Evolutionary conservation across 2,113 vertebrate genomes (phyloP).

Genomic region (Ptilorrhoa leucosticta): DNA sequence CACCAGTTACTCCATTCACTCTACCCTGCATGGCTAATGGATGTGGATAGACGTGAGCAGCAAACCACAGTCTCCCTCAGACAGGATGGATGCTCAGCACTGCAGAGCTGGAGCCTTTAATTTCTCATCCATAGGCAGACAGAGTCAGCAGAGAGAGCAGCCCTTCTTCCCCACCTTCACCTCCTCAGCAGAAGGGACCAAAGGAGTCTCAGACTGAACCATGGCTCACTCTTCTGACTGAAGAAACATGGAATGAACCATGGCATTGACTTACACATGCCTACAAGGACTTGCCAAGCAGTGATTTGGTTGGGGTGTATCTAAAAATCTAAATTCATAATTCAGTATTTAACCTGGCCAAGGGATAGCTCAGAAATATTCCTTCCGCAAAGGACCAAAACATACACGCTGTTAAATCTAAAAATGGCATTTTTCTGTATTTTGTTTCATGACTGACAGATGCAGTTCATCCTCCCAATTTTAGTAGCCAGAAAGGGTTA

Average conservation of each 20-base stretch:
- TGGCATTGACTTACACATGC: neutral
- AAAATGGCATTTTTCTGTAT: neutral
- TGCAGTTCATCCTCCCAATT: neutral
- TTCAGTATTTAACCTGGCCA: neutral
- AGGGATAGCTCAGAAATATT: neutral
- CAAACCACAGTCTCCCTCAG: neutral
- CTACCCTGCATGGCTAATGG: constrained; percentile 5
- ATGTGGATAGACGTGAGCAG: neutral
- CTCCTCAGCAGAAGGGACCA: neutral
- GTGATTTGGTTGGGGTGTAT: neutral
- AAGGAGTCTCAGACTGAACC: neutral
- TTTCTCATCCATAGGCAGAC: neutral
- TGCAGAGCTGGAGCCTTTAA: neutral
- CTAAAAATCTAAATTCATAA: neutral
- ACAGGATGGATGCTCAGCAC: neutral
- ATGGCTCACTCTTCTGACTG: neutral
- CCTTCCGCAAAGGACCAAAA: neutral
- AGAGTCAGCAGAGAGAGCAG: neutral
- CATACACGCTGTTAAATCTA: neutral
- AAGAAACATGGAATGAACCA: neutral
- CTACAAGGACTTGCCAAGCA: neutral
- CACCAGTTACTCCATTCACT: neutral
- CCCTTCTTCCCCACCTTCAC: neutral
- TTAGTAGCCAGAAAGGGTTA: neutral
- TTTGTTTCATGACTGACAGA: neutral